Evolutionary conservation across 2,888 invertebrate genomes (phyloP), one percentile per base, ranked within the genome.

Genomic region (Lacanobia wlatinum): DNA sequence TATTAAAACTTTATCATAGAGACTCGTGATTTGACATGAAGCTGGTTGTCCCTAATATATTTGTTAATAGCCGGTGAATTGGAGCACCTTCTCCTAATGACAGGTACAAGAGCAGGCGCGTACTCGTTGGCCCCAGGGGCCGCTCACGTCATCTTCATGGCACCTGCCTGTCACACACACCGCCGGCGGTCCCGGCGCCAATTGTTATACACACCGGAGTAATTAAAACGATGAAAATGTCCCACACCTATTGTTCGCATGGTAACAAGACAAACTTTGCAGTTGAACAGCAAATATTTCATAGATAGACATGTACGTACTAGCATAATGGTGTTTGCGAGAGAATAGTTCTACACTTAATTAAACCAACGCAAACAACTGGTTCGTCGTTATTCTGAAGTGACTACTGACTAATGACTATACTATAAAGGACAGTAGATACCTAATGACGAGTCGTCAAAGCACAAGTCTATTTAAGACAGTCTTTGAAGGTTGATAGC

Each of bases 291-390:
- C 76, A 76, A 81, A 79, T 82, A 81, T 80, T 86, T 84, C 85
- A 86, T 82, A 83, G 80, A 78, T 78, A 72, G 73, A 80, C 58
- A 70, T 55, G 21, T 72, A 34, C 28, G 16, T 53, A 70, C 77
- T 60, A 48, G 50, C 23, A 21, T 76, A 75, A 78, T 74, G 66
- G 61, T 71, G 80, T 78, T 83, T 73, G 74, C 64, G 62, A 66
- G 70, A 66, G 69, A 63, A 77, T 82, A 84, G 84, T 82, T 84
- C 82, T 77, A 72, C 76, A 84, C 81, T 85, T 87, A 88, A 89
- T 90, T 88, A 89, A 90, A 89, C 84, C 85, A 84, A 81, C 65
- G 79, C 84, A 90, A 89, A 90, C 81, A 88, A 81, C 82, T 81
- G 77, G 69, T 65, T 79, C 67, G 76, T 84, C 76, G 78, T 85